These are phyloP conservation scores for Tachystola acroxantha DNA, from an alignment of 2,888 invertebrate species.

Conservation along the genomic window DNA sequence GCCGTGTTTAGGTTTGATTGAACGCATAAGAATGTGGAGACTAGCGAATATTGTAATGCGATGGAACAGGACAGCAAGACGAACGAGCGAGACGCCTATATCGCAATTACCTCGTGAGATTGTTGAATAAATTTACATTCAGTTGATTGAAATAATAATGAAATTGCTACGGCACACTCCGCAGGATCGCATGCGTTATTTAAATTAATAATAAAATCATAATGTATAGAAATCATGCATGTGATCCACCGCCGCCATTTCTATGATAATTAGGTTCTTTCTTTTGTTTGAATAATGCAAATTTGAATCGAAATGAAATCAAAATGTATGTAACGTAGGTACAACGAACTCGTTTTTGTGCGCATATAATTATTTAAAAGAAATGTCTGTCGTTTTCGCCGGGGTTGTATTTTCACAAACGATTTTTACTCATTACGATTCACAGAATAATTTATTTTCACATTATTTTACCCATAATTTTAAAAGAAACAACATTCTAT, in stretches of 20 bases:
- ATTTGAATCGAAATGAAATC: conserved; percentile 23
- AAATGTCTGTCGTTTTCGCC: background rate
- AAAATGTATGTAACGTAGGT: too few relatives aligned
- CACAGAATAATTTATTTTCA: too few relatives aligned
- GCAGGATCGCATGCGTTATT: conserved; percentile 68
- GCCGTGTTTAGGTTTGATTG: conserved; percentile 67
- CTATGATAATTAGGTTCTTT: conserved; percentile 61
- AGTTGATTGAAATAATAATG: conserved; percentile 79
- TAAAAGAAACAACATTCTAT: too few relatives aligned
- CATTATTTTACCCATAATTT: too few relatives aligned
- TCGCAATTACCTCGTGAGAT: conserved; percentile 77
- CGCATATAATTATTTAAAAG: background rate
- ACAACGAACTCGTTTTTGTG: background rate
- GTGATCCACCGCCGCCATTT: conserved; percentile 46
- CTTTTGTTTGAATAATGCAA: conserved; percentile 46
- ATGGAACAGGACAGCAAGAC: conserved; percentile 29
- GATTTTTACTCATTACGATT: conserved; percentile 56
- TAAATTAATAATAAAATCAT: conserved; percentile 77
- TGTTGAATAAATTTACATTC: conserved; percentile 79
- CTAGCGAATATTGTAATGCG: conserved; percentile 42
- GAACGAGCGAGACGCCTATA: conserved; percentile 42
- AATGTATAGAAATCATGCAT: conserved; percentile 67
- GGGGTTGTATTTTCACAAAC: background rate
- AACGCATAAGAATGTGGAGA: conserved; percentile 73
- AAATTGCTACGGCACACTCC: conserved; percentile 73